phyloP scores from a whole-genome alignment of 2,888 invertebrate genomes.

The Branchipolynoe longqiensis region DNA sequence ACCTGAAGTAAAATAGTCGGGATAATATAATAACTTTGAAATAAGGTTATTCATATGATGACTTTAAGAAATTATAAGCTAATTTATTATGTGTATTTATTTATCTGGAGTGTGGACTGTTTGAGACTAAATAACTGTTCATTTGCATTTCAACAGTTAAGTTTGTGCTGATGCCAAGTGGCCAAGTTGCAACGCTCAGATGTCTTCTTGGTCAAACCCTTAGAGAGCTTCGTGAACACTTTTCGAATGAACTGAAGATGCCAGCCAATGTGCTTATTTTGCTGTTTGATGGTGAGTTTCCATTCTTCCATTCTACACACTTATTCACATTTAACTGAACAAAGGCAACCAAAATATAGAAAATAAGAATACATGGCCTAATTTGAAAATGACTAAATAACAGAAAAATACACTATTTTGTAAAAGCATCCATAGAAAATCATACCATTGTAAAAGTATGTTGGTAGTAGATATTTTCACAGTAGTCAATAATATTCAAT shows the following conservation, averaged over 20 bases:
- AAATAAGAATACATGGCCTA: too few species aligned
- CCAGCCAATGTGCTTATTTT: constrained; percentile 75
- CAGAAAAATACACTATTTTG: too few species aligned
- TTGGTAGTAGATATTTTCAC: too few species aligned
- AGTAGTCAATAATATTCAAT: too few species aligned
- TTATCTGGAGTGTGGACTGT: constrained; percentile 45
- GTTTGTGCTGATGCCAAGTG: constrained; percentile 80
- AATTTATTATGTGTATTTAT: constrained; percentile 7
- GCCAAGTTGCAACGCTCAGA: constrained; percentile 79
- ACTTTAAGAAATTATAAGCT: neutral
- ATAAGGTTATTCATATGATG: neutral
- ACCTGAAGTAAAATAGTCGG: neutral
- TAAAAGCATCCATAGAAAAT: too few species aligned
- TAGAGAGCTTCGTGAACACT: constrained; percentile 77
- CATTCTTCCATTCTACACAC: too few species aligned
- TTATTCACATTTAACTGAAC: too few species aligned
- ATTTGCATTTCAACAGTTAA: too few species aligned
- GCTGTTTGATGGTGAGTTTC: constrained; percentile 78
- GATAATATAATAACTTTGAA: neutral
- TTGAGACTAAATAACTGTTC: too few species aligned
- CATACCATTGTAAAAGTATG: too few species aligned
- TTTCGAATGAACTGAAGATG: constrained; percentile 79
- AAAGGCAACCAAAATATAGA: too few species aligned
- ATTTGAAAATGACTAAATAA: too few species aligned
- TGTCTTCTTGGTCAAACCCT: constrained; percentile 79